phyloP scores from a whole-genome alignment of 1,140 invertebrate genomes.

The Aleiodes sp. region DNA sequence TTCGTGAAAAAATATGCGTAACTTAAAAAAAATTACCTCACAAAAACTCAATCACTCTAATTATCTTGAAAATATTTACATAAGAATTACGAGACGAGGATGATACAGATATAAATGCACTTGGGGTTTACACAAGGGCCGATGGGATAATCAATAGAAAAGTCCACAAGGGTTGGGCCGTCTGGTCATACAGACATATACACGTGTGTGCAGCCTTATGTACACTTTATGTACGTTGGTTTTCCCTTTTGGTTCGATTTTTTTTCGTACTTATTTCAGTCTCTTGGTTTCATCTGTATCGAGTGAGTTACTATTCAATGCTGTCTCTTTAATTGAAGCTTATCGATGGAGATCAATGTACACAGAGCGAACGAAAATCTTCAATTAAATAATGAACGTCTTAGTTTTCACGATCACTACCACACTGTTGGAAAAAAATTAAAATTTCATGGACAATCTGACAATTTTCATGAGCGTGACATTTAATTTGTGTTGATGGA shows the following conservation, averaged over 20 bases:
- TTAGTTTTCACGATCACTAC: too few relatives aligned
- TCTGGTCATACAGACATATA: conserved; percentile 43
- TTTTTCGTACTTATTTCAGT: background rate
- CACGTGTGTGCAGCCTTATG: conserved; percentile 35
- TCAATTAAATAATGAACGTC: background rate
- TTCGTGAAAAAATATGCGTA: background rate
- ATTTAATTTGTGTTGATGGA: too few relatives aligned
- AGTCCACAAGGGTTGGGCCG: conserved; percentile 65
- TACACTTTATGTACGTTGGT: background rate
- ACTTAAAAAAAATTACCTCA: background rate
- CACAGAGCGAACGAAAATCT: conserved; percentile 4
- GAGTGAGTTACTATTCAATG: background rate
- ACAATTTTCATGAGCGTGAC: too few relatives aligned
- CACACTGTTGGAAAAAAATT: too few relatives aligned
- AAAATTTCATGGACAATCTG: too few relatives aligned
- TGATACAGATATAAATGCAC: conserved; percentile 35
- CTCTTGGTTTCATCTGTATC: background rate
- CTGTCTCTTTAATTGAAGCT: conserved; percentile 14
- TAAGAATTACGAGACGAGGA: conserved; percentile 54
- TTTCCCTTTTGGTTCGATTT: background rate
- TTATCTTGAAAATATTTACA: conserved; percentile 62
- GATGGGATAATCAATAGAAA: conserved; percentile 65
- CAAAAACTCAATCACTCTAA: conserved; percentile 40
- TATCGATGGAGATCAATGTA: conserved; percentile 9
- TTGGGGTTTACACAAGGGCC: conserved; percentile 44